These are phyloP conservation scores for Poeciliopsis paucimaculata DNA, from an alignment of 2,797 vertebrate species.

Conservation along the genomic window DNA sequence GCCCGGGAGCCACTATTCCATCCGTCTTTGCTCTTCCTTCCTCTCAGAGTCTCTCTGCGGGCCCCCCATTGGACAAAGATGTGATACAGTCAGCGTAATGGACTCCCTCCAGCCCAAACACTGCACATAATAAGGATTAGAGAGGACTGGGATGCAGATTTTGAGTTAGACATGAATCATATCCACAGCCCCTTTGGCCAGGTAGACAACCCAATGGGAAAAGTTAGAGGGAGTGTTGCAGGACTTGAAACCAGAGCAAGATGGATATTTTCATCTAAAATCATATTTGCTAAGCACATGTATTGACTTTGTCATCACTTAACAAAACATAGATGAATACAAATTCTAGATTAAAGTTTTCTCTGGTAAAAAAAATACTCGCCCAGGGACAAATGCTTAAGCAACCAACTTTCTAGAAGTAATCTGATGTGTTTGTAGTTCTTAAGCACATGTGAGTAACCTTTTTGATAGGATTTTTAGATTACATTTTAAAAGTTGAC, in stretches of 20 bases:
- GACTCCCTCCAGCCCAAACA: constrained; percentile 64
- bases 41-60: constrained; percentile 32
- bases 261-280: background rate
- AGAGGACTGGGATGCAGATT: constrained; percentile 43
- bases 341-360: constrained; percentile 33
- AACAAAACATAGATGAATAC: constrained; percentile 23
- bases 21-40: constrained; percentile 40
- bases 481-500: background rate
- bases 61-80: constrained; percentile 44
- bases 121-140: constrained; percentile 59
- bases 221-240: constrained; percentile 8
- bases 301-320: background rate
- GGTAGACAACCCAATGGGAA: constrained; percentile 33
- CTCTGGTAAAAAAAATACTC: constrained; percentile 28
- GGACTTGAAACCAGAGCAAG: background rate
- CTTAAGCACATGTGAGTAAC: background rate
- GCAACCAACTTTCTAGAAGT: background rate
- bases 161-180: constrained; percentile 48
- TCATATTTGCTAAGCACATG: constrained; percentile 6
- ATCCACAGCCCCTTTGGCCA: constrained; percentile 42
- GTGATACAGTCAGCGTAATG: constrained; percentile 58
- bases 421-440: background rate
- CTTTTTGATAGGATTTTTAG: background rate
- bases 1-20: constrained; percentile 21
- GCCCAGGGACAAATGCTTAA: background rate